Evolutionary conservation across 2,888 invertebrate species (phyloP), one percentile per base, ranked within the genome.

Genomic region (Caenorhabditis macrosperma): DNA sequence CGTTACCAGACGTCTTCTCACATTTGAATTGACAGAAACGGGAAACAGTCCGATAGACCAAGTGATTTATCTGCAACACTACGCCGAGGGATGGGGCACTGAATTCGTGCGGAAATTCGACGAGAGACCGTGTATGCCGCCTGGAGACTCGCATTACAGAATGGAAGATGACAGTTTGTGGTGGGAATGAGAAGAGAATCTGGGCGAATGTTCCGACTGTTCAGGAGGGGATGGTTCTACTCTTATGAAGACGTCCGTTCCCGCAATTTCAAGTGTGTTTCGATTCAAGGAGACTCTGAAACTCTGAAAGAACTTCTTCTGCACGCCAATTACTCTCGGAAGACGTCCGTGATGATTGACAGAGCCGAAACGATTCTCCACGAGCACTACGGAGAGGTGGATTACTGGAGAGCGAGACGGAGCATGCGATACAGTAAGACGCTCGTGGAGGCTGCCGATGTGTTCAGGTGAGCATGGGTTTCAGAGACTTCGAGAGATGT

Each of bases 351-450:
- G 4, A 87, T 91, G 86, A 78, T 92, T 20, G 91, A 91, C 68
- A 88, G 90, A 30, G 95, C 95, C 15, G 97, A 97, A 92, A 94
- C 95, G 72, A 94, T 95, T 1, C 91, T 97, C 24, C 96, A 97
- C 90, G 94, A 96, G 88, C 92, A 92, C n/a, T 97, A 95, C 91
- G 97, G 97, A 0, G 94, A 94, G 50, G 92, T 92, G 67, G 91
- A 93, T 28, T 97, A 95, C 91, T 97, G 97, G 97, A 78, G 91
- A 90, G 92, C 91, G 10, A 86, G 93, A 78, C 93, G 95, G 85
- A 97, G 97, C 88, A 96, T 98, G 95, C 93, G 95, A 66, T 98
- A 97, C 91, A 94, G 94, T 74, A 92, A 92, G 59, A 91, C 93
- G 17, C 93, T 99, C 0, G 91, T 93, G 10, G 84, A 92, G 55